A percentile compares a stretch with the other conserved stretches of the same genome.
phyloP scores from a whole-genome alignment of 2,797 vertebrate species.

The Liasis olivaceus region DNA sequence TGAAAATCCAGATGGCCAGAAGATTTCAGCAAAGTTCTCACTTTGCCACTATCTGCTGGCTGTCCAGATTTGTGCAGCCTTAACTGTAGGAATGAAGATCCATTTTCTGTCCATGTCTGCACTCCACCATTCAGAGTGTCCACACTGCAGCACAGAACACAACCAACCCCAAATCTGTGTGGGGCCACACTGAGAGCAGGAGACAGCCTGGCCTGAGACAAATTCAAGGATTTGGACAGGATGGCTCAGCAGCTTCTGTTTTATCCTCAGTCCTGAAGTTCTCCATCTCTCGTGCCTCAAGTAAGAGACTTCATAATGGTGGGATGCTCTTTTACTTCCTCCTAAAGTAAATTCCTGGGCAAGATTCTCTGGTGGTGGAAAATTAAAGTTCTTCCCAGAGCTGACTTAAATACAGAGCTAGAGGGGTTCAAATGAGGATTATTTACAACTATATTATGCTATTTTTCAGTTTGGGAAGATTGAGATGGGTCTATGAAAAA shows the following conservation, averaged over 20 bases:
- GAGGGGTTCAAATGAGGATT: not conserved
- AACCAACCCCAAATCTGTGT: not conserved
- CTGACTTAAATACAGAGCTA: not conserved
- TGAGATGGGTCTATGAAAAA: not conserved
- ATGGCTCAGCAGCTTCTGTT: not conserved
- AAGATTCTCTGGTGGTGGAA: not conserved
- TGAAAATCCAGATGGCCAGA: not conserved
- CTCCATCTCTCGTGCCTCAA: no score
- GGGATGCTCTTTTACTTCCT: not conserved
- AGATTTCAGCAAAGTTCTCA: not conserved
- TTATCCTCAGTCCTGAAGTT: not conserved
- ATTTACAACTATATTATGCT: not conserved
- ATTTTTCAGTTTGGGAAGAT: not conserved
- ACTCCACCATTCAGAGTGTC: not conserved
- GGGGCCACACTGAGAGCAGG: not conserved
- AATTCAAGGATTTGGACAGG: not conserved
- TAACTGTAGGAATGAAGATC: not conserved
- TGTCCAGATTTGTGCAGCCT: not conserved
- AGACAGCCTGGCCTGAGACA: no score
- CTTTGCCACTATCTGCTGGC: not conserved
- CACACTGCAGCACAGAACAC: not conserved
- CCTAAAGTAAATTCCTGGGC: not conserved
- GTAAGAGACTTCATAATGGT: not conserved
- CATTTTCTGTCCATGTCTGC: not conserved
- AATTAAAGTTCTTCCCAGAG: not conserved